Conservation (phyloP, 2,888 invertebrate species). For the Orchestes rusci region DNA sequence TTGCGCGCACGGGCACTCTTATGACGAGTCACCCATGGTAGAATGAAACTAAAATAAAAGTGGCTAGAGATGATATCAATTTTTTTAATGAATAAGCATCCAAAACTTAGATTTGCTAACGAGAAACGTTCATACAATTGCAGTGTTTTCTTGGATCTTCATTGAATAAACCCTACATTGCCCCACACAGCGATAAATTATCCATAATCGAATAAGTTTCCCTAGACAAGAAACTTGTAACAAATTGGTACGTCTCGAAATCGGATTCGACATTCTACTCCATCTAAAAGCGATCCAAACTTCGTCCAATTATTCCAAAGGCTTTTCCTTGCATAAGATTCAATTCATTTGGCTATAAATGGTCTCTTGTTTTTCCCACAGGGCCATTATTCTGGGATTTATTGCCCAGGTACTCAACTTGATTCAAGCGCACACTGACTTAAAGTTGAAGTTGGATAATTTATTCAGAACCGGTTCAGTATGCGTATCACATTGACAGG, state of each 20-base stretch:
- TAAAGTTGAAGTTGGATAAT: too few species aligned
- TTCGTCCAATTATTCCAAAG: constrained; percentile 18
- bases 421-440: too few species aligned
- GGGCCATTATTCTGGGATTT: constrained; percentile 28
- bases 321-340: constrained; percentile 32
- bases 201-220: constrained; percentile 4
- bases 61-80: too few species aligned
- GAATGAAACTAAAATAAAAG: too few species aligned
- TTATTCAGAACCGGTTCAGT: constrained; percentile 15
- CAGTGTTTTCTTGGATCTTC: too few species aligned
- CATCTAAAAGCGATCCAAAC: constrained; percentile 26
- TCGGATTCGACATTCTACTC: constrained; percentile 21
- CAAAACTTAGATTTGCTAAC: too few species aligned
- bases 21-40: too few species aligned
- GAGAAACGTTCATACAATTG: too few species aligned
- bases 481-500: constrained; percentile 20
- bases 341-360: constrained; percentile 28
- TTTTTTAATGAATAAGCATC: too few species aligned
- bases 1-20: too few species aligned
- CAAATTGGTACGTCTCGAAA: constrained; percentile 15
- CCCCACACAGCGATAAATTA: too few species aligned
- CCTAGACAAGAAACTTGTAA: constrained; percentile 11
- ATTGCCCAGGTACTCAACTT: neutral
- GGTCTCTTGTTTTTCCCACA: constrained; percentile 30
- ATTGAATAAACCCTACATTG: too few species aligned